phyloP scores from a whole-genome alignment of 2,113 vertebrate species.

The Chaetodon trifascialis region DNA sequence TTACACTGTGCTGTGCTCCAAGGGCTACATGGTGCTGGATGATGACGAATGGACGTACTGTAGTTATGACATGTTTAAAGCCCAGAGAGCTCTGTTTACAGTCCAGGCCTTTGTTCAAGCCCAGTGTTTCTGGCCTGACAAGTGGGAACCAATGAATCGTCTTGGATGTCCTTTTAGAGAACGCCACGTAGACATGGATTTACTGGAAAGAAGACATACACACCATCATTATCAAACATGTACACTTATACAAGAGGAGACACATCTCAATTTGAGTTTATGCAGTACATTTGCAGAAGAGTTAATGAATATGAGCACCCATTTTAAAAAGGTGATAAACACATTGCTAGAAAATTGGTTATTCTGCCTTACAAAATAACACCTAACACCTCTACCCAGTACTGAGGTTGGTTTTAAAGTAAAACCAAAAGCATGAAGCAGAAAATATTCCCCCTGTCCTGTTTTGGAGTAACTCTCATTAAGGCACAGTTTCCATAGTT shows the following conservation, averaged over 20 bases:
- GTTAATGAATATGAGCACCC: neutral
- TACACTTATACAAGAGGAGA: neutral
- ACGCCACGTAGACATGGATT: slow-evolving; percentile 3
- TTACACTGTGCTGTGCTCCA: slow-evolving; percentile 40
- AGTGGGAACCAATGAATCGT: slow-evolving; percentile 22
- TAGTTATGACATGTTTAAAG: slow-evolving; percentile 71
- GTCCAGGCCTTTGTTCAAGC: slow-evolving; percentile 41
- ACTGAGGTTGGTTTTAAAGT: too few relatives aligned
- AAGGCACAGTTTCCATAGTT: too few relatives aligned
- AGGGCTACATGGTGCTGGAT: neutral
- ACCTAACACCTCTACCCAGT: too few relatives aligned
- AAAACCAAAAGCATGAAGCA: too few relatives aligned
- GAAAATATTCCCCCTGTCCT: too few relatives aligned
- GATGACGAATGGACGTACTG: slow-evolving; percentile 58
- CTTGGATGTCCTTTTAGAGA: neutral
- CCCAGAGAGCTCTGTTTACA: slow-evolving; percentile 61
- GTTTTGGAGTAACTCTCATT: too few relatives aligned
- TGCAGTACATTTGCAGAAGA: neutral
- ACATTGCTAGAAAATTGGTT: too few relatives aligned
- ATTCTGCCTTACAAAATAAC: too few relatives aligned
- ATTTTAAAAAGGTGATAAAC: neutral
- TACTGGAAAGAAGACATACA: neutral
- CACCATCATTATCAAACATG: neutral
- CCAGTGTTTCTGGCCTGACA: slow-evolving; percentile 19
- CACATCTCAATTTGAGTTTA: neutral